These are phyloP conservation scores for Bothrops jararaca DNA, from an alignment of 2,113 vertebrate genomes.

Conservation along the genomic window DNA sequence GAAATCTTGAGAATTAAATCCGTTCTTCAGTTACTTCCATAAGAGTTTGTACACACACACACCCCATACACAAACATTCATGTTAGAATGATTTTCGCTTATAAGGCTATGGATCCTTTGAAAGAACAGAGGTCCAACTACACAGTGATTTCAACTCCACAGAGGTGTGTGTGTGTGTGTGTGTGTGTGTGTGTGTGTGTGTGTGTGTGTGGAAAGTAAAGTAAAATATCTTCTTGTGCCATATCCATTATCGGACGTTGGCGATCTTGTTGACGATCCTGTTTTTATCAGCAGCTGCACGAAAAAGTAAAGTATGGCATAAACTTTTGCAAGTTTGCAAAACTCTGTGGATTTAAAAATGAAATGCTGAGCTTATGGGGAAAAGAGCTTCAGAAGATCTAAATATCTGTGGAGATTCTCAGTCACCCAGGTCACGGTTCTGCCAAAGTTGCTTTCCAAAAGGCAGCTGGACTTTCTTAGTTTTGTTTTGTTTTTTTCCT, in stretches of 20 bases:
- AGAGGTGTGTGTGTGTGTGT: no score
- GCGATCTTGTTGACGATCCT: no score
- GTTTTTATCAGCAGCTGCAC: no score
- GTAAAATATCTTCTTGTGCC: background rate
- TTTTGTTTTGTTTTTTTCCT: background rate
- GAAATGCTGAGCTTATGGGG: background rate
- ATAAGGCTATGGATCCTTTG: no score
- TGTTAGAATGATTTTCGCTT: background rate
- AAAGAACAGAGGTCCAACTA: background rate
- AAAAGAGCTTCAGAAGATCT: background rate
- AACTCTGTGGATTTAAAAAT: background rate
- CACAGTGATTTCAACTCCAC: background rate
- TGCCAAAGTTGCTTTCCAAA: background rate
- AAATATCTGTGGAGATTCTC: background rate
- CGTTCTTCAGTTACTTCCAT: accelerated
- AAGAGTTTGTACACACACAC: background rate
- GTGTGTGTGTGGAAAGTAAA: background rate
- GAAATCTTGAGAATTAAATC: accelerated
- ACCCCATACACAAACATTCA: no score
- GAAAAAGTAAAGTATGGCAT: background rate
- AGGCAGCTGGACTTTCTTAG: background rate
- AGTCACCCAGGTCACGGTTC: background rate
- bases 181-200: no score
- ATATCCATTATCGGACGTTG: no score
- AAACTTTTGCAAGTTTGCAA: background rate